Base-by-base conservation (phyloP, 2,888 invertebrate genomes). In the Theretra japonica region DNA sequence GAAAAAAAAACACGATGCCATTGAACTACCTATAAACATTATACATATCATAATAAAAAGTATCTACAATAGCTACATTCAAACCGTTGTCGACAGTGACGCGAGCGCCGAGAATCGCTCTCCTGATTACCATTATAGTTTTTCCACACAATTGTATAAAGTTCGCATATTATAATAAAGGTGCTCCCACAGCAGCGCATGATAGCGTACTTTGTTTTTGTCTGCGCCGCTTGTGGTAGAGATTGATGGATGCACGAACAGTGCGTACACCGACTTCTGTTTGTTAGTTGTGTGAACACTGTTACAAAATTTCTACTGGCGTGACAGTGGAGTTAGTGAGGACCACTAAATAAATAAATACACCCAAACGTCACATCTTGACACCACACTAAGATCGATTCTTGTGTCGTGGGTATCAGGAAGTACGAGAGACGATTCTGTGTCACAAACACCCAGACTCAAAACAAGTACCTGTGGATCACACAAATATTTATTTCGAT, bases 121-220 rank as follows among this genome's bases (percentile, higher is more conserved):
- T 56, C 70, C 62, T 41, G 65, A 71, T 71, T 71, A 28, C 70
- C 71, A 69, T 70, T 74, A 69, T 60, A 75, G 72, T 73, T 68
- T 11, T 70, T 59, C 59, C 68, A 68, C 70, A 33, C 58, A 69
- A 53, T 69, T 28, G 71, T 69, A 72, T 70, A 33, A 73, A 70
- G 56, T 59, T 69, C 68, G 33, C 28, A 70, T 25, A 70, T 30
- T 68, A 57, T 48, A 56, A 53, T 53, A 70, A 68, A 23, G 58
- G 59, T 59, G 53, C 33, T 53, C 50, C 65, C 65, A 65, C 65
- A 65, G 48, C 23, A 23, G 65, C 48, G 41, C 41, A 23, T 48
- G 65, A 48, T 48, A 48, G 65, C 65, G 65, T 23, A 65, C 23
- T 65, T 41, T 65, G 65, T 48, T 65, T 65, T 65, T 65, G 62